phyloP scores from a whole-genome alignment of 2,888 invertebrate genomes.

The Autographa gamma region DNA sequence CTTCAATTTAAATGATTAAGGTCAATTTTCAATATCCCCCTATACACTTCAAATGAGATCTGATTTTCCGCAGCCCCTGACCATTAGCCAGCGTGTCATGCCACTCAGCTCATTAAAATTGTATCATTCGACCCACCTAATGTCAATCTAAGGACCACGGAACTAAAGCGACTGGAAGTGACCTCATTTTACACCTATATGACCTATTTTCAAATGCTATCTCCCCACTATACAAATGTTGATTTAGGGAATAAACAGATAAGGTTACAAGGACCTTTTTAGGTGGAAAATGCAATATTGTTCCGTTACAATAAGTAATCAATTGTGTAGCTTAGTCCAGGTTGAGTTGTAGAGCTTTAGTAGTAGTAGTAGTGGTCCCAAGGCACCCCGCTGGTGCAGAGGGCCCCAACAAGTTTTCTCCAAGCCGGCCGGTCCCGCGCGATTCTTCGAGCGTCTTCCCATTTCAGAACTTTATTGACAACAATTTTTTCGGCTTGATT shows the following conservation, averaged over 20 bases:
- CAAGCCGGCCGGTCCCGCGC: too few species aligned
- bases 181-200: neutral
- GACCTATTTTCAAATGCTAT: conserved; percentile 1
- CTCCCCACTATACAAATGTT: neutral
- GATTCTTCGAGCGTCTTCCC: too few species aligned
- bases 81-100: conserved; percentile 53
- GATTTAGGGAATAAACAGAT: neutral
- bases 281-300: neutral
- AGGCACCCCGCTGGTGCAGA: too few species aligned
- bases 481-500: neutral
- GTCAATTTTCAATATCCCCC: conserved; percentile 10
- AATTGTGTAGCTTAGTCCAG: neutral
- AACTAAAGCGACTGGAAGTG: conserved; percentile 24
- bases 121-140: conserved; percentile 53
- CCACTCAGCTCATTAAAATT: conserved; percentile 55
- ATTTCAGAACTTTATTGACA: too few species aligned
- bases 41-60: conserved; percentile 13
- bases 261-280: neutral
- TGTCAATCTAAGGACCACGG: conserved; percentile 52
- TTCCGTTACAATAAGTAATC: neutral
- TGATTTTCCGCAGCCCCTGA: conserved; percentile 30
- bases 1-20: neutral
- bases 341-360: too few species aligned
- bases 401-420: too few species aligned
- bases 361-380: too few species aligned